Percentiles rank a stretch among this genome's conserved stretches.
Evolutionary conservation across 2,888 invertebrate species (phyloP).

Genomic region (Troilus luridus): DNA sequence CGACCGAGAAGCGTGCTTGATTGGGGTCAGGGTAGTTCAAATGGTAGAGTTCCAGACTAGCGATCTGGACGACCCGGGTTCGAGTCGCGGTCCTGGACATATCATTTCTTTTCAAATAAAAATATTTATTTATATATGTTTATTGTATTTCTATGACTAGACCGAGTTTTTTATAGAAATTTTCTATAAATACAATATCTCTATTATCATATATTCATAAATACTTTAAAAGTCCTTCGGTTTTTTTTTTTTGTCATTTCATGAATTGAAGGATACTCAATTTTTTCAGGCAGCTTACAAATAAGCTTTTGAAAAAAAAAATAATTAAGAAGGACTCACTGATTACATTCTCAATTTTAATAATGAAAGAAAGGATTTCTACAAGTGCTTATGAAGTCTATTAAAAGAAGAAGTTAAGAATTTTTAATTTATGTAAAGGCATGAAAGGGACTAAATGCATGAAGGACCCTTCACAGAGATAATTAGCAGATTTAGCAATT

Average conservation of each 20-base stretch:
- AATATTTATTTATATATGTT: too few species aligned
- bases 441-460: neutral
- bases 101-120: too few species aligned
- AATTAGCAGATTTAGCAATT: constrained; percentile 19
- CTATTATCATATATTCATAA: neutral
- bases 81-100: too few species aligned
- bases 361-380: constrained; percentile 8
- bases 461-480: neutral
- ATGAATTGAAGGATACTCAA: neutral
- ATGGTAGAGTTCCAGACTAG: too few species aligned
- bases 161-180: too few species aligned
- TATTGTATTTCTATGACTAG: too few species aligned
- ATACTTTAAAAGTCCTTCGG: neutral
- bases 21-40: too few species aligned
- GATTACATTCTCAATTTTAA: neutral
- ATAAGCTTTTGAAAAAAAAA: neutral
- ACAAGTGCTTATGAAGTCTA: neutral
- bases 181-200: neutral
- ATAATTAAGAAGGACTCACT: neutral
- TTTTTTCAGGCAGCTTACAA: neutral
- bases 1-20: too few species aligned
- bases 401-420: neutral
- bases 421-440: constrained; percentile 11
- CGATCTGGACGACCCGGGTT: too few species aligned
- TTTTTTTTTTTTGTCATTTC: neutral